Percentiles rank a stretch among this genome's conserved stretches.
phyloP scores from a whole-genome alignment of 2,113 vertebrate genomes.

The Atrichornis clamosus region DNA sequence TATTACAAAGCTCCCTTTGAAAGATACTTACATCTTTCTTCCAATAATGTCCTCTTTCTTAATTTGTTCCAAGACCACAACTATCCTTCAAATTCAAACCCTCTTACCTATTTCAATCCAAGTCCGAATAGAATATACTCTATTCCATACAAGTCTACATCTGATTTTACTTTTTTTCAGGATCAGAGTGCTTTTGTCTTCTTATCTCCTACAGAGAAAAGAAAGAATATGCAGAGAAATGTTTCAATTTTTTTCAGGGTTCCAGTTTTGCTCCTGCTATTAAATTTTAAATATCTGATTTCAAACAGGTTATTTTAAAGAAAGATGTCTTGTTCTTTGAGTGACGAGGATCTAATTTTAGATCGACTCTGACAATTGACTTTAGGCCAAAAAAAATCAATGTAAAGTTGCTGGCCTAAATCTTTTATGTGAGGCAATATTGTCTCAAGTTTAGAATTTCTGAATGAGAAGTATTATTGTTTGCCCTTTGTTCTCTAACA shows the following conservation, averaged over 20 bases:
- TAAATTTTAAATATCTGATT: background rate
- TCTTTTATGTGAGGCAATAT: background rate
- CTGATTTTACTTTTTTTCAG: background rate
- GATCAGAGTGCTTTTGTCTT: background rate
- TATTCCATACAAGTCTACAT: background rate
- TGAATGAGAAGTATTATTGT: background rate
- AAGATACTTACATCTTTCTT: constrained; percentile 25
- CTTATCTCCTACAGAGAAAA: background rate
- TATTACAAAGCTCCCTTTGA: constrained; percentile 41
- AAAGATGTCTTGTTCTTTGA: background rate
- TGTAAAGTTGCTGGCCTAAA: background rate
- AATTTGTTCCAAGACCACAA: constrained; percentile 2
- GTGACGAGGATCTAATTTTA: background rate
- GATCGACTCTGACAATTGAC: background rate
- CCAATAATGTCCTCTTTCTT: constrained; percentile 1
- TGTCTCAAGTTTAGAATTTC: background rate
- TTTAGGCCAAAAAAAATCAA: background rate
- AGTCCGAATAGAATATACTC: background rate
- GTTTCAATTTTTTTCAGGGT: background rate
- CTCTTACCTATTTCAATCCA: background rate
- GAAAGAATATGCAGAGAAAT: background rate
- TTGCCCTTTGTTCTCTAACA: background rate
- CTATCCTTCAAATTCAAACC: background rate
- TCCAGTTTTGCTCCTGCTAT: background rate
- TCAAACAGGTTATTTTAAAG: background rate